Percentiles rank a stretch among this genome's conserved stretches.
Evolutionary conservation across 2,113 vertebrate species (phyloP).

Genomic region (Sardina pilchardus): DNA sequence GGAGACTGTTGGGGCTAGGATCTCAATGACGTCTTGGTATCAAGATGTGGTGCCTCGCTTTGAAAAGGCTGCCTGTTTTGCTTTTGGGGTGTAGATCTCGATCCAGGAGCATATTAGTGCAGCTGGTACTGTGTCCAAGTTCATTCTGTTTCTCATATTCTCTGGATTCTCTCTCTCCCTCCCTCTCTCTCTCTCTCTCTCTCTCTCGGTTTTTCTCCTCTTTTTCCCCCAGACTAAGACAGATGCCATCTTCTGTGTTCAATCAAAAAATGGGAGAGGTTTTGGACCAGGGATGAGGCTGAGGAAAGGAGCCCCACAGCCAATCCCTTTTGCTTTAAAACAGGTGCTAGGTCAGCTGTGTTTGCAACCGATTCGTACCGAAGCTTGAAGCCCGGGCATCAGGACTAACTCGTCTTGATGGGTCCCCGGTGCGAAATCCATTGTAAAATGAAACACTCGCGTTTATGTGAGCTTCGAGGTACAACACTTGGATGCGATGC

Average conservation of each 20-base stretch:
- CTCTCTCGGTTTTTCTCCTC: neutral
- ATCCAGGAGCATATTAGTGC: conserved; percentile 51
- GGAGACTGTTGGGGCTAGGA: conserved; percentile 35
- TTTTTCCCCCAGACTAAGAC: conserved; percentile 14
- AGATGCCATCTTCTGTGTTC: conserved; percentile 46
- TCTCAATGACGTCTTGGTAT: conserved; percentile 41
- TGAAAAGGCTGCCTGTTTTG: conserved; percentile 44
- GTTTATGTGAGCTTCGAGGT: neutral
- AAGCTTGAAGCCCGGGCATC: neutral
- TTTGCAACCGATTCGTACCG: neutral
- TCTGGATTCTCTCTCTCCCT: conserved; percentile 31
- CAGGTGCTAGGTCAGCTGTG: conserved; percentile 27
- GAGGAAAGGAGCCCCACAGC: conserved; percentile 2
- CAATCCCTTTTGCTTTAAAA: conserved; percentile 25
- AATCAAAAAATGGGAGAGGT: conserved; percentile 43
- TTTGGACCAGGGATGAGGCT: conserved; percentile 36
- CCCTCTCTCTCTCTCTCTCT: neutral
- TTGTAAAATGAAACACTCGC: neutral
- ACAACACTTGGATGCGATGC: neutral
- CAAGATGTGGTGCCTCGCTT: conserved; percentile 42
- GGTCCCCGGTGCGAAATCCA: neutral
- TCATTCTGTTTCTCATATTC: conserved; percentile 47
- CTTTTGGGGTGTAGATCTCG: conserved; percentile 33
- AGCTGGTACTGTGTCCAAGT: conserved; percentile 45
- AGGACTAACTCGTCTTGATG: conserved; percentile 6